Base-by-base conservation (phyloP, 2,797 vertebrate genomes). In the Parauchenoglanis punctatus region DNA sequence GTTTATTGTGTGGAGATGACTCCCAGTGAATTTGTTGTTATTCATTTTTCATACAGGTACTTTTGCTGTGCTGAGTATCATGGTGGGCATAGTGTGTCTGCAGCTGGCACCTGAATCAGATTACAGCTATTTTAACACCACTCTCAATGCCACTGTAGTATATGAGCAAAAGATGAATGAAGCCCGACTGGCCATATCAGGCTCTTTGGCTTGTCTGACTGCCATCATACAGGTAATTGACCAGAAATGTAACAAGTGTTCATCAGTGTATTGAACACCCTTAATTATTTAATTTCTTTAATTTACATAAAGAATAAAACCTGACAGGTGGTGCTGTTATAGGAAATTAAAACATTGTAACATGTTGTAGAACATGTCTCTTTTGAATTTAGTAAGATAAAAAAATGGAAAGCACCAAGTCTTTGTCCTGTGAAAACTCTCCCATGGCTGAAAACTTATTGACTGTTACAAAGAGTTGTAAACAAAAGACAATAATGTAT, bases 21-120 rank as follows among this genome's bases (percentile, higher is more conserved):
- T 78, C 17, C 6, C 17, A 63, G 1, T 63, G 58, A 17, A 65
- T 31, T 46, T 65, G 25, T 44, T 80, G 3, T 20, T 17, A n/a
- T 85, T 65, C 4, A 35, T 73, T 1, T 46, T 83, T 77, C 86
- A 75, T 89, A 70, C 89, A 98, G 97, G 97, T 76, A 98, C 97
- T 13, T 98, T 98, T 93, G 97, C 97, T 88, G 97, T 99, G 91
- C 92, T 99, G 94, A 98, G 97, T 95, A 97, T 98, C 86, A 98
- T 98, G 90, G 97, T 98, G 91, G 97, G 97, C 89, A 97, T 96
- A 35, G 92, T 97, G 89, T 97, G 97, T 92, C 94, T 97, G 13
- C 92, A 95, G 75, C 91, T 98, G 93, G 97, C 96, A 77, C 97
- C 97, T 0, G 96, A 97, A 89, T 96, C 96, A 0, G 93, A 97